Evolutionary conservation across 2,113 vertebrate genomes (phyloP).

Genomic region (Nibea albiflora): DNA sequence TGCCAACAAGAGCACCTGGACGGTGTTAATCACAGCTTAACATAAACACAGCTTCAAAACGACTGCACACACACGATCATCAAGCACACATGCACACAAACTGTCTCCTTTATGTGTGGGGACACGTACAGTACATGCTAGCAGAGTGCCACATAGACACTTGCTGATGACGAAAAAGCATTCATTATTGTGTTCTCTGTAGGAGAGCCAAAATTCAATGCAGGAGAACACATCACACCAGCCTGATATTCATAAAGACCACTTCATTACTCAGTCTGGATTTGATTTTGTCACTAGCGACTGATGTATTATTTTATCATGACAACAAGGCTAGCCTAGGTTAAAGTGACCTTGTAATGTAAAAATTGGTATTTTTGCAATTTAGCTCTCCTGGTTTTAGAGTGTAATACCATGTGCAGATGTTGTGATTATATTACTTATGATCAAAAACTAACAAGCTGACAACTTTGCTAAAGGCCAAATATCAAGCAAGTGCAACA

Average conservation of each 20-base stretch:
- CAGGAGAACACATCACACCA: constrained; percentile 2
- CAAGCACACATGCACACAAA: constrained; percentile 46
- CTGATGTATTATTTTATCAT: background rate
- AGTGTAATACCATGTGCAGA: too few species aligned
- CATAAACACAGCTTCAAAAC: constrained; percentile 90
- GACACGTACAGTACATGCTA: constrained; percentile 27
- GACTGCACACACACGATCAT: constrained; percentile 82
- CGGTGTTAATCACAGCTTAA: constrained; percentile 92
- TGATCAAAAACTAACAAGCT: too few species aligned
- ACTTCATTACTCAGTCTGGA: constrained; percentile 22
- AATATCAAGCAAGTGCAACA: too few species aligned
- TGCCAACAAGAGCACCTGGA: constrained; percentile 93
- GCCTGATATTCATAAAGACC: constrained; percentile 8
- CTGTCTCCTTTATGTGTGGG: constrained; percentile 46
- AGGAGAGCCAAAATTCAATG: constrained; percentile 10
- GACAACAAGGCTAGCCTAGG: background rate
- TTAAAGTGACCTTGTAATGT: too few species aligned
- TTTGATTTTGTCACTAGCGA: background rate
- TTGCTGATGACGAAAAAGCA: constrained; percentile 48
- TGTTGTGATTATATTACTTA: too few species aligned
- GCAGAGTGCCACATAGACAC: constrained; percentile 45
- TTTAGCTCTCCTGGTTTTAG: too few species aligned
- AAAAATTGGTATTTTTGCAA: too few species aligned
- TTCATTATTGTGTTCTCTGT: constrained; percentile 32
- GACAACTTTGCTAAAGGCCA: too few species aligned